phyloP scores from a whole-genome alignment of 2,113 vertebrate species.

The Calypte anna region DNA sequence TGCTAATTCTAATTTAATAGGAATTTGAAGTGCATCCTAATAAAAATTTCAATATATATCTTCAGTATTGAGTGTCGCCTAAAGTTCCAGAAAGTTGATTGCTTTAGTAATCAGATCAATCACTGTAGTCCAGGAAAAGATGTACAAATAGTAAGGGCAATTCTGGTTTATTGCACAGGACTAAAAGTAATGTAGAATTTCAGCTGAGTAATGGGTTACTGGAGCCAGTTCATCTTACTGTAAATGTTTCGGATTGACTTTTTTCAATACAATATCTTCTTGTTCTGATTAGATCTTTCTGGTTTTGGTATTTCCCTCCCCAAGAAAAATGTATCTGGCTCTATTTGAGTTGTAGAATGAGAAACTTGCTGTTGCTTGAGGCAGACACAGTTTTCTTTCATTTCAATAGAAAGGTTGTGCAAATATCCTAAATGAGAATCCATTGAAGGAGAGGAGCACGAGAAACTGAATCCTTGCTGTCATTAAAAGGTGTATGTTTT shows the following conservation, averaged over 20 bases:
- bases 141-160: not conserved
- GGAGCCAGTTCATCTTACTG: not conserved
- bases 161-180: not conserved
- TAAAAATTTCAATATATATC: not conserved
- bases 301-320: fast-evolving
- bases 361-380: not conserved
- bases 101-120: not conserved
- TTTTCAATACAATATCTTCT: not conserved
- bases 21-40: not conserved
- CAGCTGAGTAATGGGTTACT: not conserved
- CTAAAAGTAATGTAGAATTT: not conserved
- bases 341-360: not conserved
- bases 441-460: not conserved
- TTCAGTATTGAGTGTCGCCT: too few species aligned
- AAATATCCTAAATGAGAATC: not conserved
- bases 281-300: not conserved
- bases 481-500: not conserved
- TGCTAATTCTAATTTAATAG: not conserved
- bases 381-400: not conserved
- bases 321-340: not conserved
- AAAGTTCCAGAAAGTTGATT: not conserved
- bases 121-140: not conserved
- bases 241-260: not conserved
- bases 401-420: not conserved
- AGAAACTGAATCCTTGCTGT: not conserved